Evolutionary conservation across 2,797 vertebrate genomes (phyloP), one percentile per base, ranked within the genome.

Genomic region (Tangara arthus): DNA sequence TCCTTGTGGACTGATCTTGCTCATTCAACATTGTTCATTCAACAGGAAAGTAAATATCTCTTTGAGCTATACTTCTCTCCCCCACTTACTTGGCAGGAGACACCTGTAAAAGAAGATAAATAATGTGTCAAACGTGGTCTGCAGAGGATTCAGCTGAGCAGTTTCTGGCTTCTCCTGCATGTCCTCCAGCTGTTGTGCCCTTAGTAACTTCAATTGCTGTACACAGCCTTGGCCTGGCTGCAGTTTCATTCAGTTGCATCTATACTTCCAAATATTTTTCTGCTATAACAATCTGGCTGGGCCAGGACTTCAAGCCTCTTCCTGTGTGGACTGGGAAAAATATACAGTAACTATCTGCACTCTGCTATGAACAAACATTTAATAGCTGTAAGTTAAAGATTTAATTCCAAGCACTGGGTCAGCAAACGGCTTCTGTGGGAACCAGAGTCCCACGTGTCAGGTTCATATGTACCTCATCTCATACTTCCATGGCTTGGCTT

Each of bases 31-130:
- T 87, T 97, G 90, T 93, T 97, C 96, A 95, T 96, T 97, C 94
- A 95, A 93, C 77, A 90, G 91, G 63, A 95, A 97, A 96, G 95
- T 95, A 96, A 96, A 95, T 90, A 93, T 75, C 69, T 93, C 75
- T 97, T 93, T 85, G 77, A 97, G 95, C 88, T 95, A 55, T 91
- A 76, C 24, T 77, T 90, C 68, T 93, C 76, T 94, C 78, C 65
- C 80, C 75, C 72, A 86, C 91, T 97, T 96, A 84, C 80, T 93
- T 96, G 93, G 96, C 96, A 97, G 86, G 87, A 96, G 80, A 93
- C 83, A 92, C 59, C 94, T 97, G 93, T 96, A 94, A 94, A 81
- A 89, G 83, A 96, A 94, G 93, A 98, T 94, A 97, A 98, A 98
- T 97, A 96, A 94, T n/a, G 21, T 89, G 96, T 97, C 97, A 97